Percentiles rank a stretch among this genome's conserved stretches.
Evolutionary conservation across 1,140 invertebrate species (phyloP).

Genomic region (Mya arenaria): DNA sequence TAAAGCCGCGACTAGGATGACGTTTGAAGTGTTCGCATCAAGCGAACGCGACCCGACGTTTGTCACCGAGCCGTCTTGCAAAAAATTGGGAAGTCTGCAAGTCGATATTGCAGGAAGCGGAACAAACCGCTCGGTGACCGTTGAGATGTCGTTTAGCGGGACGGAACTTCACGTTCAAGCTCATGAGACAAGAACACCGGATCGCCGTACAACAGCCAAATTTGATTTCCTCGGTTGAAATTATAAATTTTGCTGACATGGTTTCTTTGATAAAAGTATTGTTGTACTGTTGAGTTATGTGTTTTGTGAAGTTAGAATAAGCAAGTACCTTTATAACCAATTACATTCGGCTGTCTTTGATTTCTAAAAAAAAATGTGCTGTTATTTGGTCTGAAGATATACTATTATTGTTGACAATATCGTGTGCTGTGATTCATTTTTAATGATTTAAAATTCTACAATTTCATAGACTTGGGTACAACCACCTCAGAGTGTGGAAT

Average conservation of each 20-base stretch:
- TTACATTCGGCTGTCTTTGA: neutral
- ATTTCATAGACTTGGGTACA: no score
- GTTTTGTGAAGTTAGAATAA: neutral
- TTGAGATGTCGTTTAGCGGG: slow-evolving; percentile 33
- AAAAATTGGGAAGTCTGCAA: slow-evolving; percentile 1
- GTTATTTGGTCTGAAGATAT: no score
- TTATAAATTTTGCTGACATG: neutral
- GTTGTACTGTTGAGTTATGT: neutral
- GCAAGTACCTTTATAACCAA: neutral
- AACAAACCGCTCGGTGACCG: neutral
- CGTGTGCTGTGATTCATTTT: no score
- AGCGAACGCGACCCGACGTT: neutral
- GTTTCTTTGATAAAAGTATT: neutral
- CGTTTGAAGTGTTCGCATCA: slow-evolving; percentile 22
- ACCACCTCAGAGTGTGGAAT: no score
- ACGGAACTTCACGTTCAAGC: slow-evolving; percentile 40
- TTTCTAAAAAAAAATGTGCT: no score
- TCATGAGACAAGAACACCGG: slow-evolving; percentile 20
- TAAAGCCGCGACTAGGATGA: neutral
- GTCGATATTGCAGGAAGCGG: slow-evolving; percentile 31
- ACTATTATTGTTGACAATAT: no score
- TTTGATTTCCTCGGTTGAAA: neutral
- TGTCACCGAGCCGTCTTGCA: slow-evolving; percentile 24
- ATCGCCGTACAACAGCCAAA: neutral
- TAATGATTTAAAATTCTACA: no score